A percentile compares a stretch with the other conserved stretches of the same genome.
These are phyloP conservation scores for Buathra laborator DNA, from an alignment of 2,888 invertebrate genomes.

Conservation along the genomic window DNA sequence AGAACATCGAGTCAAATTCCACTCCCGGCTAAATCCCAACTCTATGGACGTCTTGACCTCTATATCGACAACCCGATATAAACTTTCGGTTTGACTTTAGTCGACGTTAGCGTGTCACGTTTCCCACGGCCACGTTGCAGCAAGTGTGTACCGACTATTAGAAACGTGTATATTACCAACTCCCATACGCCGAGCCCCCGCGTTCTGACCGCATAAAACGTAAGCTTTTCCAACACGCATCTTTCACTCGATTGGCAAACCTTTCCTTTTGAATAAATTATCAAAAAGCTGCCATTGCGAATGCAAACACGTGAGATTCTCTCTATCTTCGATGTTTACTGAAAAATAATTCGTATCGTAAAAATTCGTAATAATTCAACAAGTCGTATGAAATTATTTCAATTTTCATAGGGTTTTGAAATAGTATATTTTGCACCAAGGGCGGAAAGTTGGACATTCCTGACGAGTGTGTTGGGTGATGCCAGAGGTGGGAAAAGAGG, in stretches of 20 bases:
- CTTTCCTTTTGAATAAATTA: constrained; percentile 53
- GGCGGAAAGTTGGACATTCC: too few relatives aligned
- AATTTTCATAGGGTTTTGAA: background rate
- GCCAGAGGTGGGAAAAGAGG: too few relatives aligned
- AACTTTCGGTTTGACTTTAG: constrained; percentile 73
- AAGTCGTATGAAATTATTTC: background rate
- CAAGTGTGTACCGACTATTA: constrained; percentile 36
- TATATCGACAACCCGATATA: constrained; percentile 67
- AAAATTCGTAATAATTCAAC: too few relatives aligned
- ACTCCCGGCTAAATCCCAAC: constrained; percentile 44
- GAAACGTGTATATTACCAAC: constrained; percentile 30
- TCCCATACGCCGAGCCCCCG: constrained; percentile 56
- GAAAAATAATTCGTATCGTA: background rate
- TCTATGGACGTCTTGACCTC: constrained; percentile 59
- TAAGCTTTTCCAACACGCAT: constrained; percentile 56
- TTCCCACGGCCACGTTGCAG: constrained; percentile 77
- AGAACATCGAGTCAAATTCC: constrained; percentile 52
- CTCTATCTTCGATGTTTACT: background rate
- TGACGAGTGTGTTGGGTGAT: too few relatives aligned
- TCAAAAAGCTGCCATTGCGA: constrained; percentile 10
- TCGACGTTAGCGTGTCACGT: constrained; percentile 76
- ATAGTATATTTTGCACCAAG: too few relatives aligned
- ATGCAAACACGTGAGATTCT: constrained; percentile 14
- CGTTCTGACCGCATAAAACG: constrained; percentile 60
- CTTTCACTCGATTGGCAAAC: constrained; percentile 50